Evolutionary conservation across 92 coral and sea anemone species (phyloP).

Genomic region (Zoanthus solanderi): DNA sequence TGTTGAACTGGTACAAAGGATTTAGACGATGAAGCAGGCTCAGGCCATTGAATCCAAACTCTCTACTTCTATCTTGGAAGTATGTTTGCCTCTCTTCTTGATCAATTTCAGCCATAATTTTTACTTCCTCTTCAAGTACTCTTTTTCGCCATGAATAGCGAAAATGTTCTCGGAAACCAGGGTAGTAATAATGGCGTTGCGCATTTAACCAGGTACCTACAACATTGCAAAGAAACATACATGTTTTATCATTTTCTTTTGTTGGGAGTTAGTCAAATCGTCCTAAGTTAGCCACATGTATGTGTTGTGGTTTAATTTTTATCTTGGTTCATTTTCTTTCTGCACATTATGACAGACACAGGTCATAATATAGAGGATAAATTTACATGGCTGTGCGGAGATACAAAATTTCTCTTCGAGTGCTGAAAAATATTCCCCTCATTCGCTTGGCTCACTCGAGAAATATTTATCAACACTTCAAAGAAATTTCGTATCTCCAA

Average conservation of each 20-base stretch:
- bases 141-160: constrained; percentile 64
- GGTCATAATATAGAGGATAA: constrained; percentile 12
- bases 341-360: constrained; percentile 11
- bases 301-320: constrained; percentile 7
- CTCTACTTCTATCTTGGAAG: constrained; percentile 62
- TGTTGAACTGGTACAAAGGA: constrained; percentile 64
- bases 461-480: constrained; percentile 11
- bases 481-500: constrained; percentile 12
- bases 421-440: constrained; percentile 14
- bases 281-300: background rate
- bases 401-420: constrained; percentile 12
- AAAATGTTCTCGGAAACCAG: constrained; percentile 69
- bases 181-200: constrained; percentile 73
- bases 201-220: constrained; percentile 66
- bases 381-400: constrained; percentile 16
- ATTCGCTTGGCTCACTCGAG: constrained; percentile 16
- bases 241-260: constrained; percentile 1
- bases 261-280: constrained; percentile 13
- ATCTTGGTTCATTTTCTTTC: constrained; percentile 11
- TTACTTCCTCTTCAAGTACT: constrained; percentile 62
- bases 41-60: constrained; percentile 71
- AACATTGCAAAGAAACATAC: constrained; percentile 7
- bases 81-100: constrained; percentile 73
- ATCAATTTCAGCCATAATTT: constrained; percentile 66
- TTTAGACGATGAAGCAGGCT: constrained; percentile 65